Evolutionary conservation across 2,113 vertebrate species (phyloP), one percentile per base, ranked within the genome.

Genomic region (Pongo abelii): DNA sequence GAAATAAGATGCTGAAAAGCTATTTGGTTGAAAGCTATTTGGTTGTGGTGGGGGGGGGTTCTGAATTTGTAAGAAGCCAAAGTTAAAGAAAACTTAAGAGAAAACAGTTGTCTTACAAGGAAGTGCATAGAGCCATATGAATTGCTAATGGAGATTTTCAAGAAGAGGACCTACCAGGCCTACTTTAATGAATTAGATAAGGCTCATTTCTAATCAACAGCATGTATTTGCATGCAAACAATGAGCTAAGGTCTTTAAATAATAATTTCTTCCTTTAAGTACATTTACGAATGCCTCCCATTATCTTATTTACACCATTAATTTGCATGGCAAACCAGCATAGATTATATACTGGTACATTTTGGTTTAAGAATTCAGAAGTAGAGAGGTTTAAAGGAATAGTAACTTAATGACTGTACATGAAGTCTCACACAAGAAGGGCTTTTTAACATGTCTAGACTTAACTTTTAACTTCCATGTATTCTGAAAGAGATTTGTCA

Each of bases 111-210:
- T 94, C 38, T 95, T 91, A 94, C 59, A 93, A 77, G 48, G 22
- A 72, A 59, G 4, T 69, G 1, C 1, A 69, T 14, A 88, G 50
- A 94, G 43, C 79, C 72, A 91, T 79, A 95, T 67, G 79, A 95
- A 97, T 93, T 97, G 93, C 74, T 96, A 88, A 79, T 84, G 50
- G 43, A 97, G 10, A 69, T 77, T 96, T 97, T 94, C 81, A 96
- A 96, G 75, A 89, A 94, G 64, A 95, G 57, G 95, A 92, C 84
- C 95, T 92, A 86, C 72, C 84, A 95, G 86, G 69, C 23, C 92
- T 89, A 86, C 75, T 94, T 95, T 93, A 97, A 97, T 97, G 93
- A 96, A 98, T 98, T 95, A 94, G 85, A 97, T 97, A 97, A 94
- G 90, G 83, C 75, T 96, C 74, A 93, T 97, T 97, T 97, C 84